Base-by-base conservation (phyloP, 2,797 vertebrate species). In the Danio aesculapii region DNA sequence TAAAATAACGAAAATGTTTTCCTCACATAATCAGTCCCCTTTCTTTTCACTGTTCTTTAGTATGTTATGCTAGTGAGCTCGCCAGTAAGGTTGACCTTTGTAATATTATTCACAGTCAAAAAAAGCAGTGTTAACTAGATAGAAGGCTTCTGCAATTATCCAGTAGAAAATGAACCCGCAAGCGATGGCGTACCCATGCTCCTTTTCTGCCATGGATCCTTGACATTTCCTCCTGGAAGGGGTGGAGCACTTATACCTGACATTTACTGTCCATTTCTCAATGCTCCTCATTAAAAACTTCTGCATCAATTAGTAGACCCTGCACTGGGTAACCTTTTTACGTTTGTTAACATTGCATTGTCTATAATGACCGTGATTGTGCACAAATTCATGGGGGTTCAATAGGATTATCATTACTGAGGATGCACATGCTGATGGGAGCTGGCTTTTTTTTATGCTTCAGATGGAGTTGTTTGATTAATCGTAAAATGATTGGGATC, bases 101-200 rank as follows among this genome's bases (percentile, higher is more conserved):
- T 91, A 91, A 91, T 92, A 90, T 88, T 63, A 82, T 86, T 83
- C 76, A 62, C 68, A 74, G 79, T 84, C 77, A 46, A 77, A 92
- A 91, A 92, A 91, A 91, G 91, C 86, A 21, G 50, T 86, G 89
- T 90, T 92, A 92, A 92, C 87, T 90, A 91, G 90, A 88, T 90
- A 91, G 90, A 88, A 80, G 61, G 70, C 85, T 83, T 84, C 81
- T 74, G 85, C 87, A 84, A 86, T 86, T 82, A 82, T 82, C 30
- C 69, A 17, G 10, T 55, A 75, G 43, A 55, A 79, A 79, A 90
- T 86, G 50, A 88, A 89, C 88, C 86, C 76, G 57, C 82, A 77
- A 81, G 75, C 66, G 41, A 39, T 74, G n/a, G 73, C 39, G 64
- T 77, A 52, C 17, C 69, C 58, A 57, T 14, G 61, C 81, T 71